These are phyloP conservation scores for Saturnia japonica DNA, from an alignment of 2,888 invertebrate genomes.

Conservation along the genomic window DNA sequence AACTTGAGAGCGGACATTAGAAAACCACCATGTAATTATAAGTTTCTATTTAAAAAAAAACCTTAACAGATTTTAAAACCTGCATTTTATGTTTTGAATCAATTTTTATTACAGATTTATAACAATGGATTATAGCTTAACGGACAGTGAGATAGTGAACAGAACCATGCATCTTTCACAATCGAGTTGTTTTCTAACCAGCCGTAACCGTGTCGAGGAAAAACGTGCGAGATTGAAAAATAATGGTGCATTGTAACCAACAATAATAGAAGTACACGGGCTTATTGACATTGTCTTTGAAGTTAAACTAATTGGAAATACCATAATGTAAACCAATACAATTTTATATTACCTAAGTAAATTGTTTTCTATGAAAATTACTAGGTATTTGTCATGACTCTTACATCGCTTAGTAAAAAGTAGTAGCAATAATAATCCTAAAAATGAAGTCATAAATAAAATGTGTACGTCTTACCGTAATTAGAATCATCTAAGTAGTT, in stretches of 20 bases:
- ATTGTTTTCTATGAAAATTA: neutral
- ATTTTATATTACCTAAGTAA: neutral
- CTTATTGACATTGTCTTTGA: conserved; percentile 55
- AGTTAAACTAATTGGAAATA: conserved; percentile 22
- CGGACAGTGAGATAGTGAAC: conserved; percentile 8
- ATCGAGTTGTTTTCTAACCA: conserved; percentile 56
- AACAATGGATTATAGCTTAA: neutral
- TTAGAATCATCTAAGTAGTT: neutral
- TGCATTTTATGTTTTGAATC: neutral
- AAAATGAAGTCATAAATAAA: neutral
- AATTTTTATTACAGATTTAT: neutral
- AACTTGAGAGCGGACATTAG: no score
- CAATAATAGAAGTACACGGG: conserved; percentile 32
- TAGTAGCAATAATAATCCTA: neutral
- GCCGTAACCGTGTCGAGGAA: conserved; percentile 75
- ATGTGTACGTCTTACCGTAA: neutral
- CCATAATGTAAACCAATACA: conserved; percentile 4
- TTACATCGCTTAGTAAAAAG: neutral
- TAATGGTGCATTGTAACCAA: conserved; percentile 68
- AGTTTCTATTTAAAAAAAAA: neutral
- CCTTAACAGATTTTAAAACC: neutral
- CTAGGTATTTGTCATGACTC: neutral
- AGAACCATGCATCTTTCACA: conserved; percentile 48
- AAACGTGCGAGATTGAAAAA: conserved; percentile 76
- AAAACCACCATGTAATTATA: neutral